These are phyloP conservation scores for Cervus canadensis DNA, from an alignment of 2,113 vertebrate genomes.

Conservation along the genomic window DNA sequence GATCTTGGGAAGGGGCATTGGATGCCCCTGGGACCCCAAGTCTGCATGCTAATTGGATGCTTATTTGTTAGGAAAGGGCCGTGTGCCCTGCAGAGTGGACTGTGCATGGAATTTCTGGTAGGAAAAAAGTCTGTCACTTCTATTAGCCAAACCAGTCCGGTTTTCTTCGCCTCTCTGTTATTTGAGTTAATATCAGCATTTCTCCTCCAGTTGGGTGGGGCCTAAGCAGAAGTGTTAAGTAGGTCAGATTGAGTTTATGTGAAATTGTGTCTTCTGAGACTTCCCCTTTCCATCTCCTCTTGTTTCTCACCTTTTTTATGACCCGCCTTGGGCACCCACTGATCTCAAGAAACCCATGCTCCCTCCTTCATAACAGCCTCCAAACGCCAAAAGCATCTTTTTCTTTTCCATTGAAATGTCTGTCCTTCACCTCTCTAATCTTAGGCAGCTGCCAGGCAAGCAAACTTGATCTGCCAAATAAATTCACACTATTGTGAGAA, in stretches of 20 bases:
- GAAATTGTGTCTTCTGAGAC: not conserved
- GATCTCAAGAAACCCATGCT: not conserved
- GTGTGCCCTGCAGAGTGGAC: not conserved
- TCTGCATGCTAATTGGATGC: not conserved
- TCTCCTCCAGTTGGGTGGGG: not conserved
- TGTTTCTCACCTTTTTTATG: constrained; percentile 30
- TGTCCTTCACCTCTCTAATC: not conserved
- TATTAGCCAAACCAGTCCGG: not conserved
- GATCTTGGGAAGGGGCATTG: not conserved
- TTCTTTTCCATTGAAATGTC: not conserved
- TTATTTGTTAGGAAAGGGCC: not conserved
- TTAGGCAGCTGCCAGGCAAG: not conserved
- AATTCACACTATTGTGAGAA: not conserved
- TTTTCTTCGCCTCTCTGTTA: not conserved
- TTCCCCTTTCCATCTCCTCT: constrained; percentile 15
- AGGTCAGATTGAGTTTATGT: constrained; percentile 2
- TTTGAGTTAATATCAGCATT: not conserved
- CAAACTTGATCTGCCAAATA: not conserved
- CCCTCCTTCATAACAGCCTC: not conserved
- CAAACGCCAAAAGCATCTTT: not conserved
- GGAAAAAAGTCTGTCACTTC: not conserved
- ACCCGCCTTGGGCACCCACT: accelerated
- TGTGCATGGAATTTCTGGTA: not conserved
- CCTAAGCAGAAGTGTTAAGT: not conserved
- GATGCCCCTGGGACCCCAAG: not conserved